These are phyloP conservation scores for Syngnathus scovelli DNA, from an alignment of 2,113 vertebrate genomes.

Conservation along the genomic window DNA sequence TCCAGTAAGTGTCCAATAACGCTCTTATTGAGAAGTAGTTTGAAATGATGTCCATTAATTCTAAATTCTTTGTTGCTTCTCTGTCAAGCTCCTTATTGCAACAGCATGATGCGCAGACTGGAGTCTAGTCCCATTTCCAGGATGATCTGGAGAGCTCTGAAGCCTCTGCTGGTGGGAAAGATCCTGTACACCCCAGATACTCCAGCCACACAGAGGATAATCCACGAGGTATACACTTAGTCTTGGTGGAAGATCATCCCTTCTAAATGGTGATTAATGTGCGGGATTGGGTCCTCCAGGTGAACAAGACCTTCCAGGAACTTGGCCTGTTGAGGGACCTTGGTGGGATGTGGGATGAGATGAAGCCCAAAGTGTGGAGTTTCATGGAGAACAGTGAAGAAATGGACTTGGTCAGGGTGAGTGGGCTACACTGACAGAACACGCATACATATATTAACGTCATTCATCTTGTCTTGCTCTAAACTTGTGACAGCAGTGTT, in stretches of 20 bases:
- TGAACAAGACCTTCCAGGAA: conserved; percentile 97
- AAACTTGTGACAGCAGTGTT: conserved; percentile 17
- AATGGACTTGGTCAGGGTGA: conserved; percentile 91
- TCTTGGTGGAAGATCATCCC: background rate
- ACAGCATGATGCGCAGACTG: conserved; percentile 86
- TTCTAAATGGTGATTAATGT: background rate
- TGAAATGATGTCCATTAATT: background rate
- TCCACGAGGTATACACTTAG: conserved; percentile 79
- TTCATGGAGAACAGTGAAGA: conserved; percentile 92
- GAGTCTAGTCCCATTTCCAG: conserved; percentile 92
- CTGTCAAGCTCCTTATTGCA: conserved; percentile 88
- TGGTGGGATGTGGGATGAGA: conserved; percentile 91
- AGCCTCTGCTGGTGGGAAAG: conserved; percentile 93
- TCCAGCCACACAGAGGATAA: conserved; percentile 83
- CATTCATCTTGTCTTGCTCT: conserved; percentile 17
- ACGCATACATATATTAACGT: background rate
- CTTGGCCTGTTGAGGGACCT: conserved; percentile 86
- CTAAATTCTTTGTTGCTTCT: conserved; percentile 7
- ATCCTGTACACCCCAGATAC: conserved; percentile 95
- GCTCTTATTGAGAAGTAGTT: background rate
- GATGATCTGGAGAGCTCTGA: conserved; percentile 96
- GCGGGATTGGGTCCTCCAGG: conserved; percentile 64
- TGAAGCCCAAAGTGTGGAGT: conserved; percentile 83
- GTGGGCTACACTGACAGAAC: conserved; percentile 34
- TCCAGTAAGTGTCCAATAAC: conserved; percentile 62